Evolutionary conservation across 2,797 vertebrate species (phyloP), one percentile per base, ranked within the genome.

Genomic region (Microhierax caerulescens): DNA sequence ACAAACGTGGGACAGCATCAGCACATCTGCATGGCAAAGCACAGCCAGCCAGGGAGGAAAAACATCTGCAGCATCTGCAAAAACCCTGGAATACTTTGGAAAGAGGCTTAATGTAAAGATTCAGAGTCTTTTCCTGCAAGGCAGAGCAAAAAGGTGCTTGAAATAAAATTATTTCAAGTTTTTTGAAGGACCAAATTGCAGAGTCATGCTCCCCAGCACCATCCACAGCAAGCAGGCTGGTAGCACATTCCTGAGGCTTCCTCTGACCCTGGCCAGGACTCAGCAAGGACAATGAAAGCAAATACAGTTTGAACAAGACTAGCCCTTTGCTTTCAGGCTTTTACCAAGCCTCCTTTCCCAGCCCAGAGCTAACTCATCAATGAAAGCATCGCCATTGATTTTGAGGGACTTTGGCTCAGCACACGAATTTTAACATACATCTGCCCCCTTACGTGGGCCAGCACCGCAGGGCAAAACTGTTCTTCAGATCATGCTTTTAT

Each of bases 1-100:
- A 9, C 76, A 73, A 21, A 16, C 14, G 10, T 0, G 2, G 43
- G 30, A 20, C 3, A 1, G 50, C 32, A 85, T 37, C 59, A 63
- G 63, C 36, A 34, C 5, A 5, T 11, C 0, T 0, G 57, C 20
- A 15, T 27, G 28, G n/a, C 2, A 8, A 64, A 91, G 36, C 32
- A 43, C 3, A 4, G 18, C 20, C 50, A 51, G 64, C 14, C 7
- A 2, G 28, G n/a, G 28, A 85, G 20, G 20, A 18, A 82, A 77
- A 70, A 68, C 2, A 11, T 19, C 43, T 22, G 27, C 4, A 2
- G 34, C 3, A 9, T 7, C 7, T 1, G 21, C 36, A 76, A 86
- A 88, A 91, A 15, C 5, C 13, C 54, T 30, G 18, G 16, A 39
- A 59, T 63, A 68, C 34, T 77, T 74, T 47, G 30, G 25, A 60